phyloP scores from a whole-genome alignment of 2,113 vertebrate genomes.

The Uria lomvia region DNA sequence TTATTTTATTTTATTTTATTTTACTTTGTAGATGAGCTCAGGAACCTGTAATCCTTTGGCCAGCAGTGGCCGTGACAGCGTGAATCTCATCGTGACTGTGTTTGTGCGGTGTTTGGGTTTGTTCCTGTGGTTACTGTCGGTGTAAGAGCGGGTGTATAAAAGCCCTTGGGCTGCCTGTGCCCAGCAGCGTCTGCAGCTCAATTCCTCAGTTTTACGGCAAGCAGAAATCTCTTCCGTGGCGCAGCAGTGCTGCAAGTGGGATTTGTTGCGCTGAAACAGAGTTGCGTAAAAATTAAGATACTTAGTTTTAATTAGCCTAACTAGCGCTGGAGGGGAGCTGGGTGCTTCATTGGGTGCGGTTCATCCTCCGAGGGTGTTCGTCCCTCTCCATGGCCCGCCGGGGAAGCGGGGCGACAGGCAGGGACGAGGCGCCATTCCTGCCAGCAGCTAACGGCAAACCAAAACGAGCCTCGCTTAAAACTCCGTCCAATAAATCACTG shows the following conservation, averaged over 20 bases:
- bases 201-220: accelerated
- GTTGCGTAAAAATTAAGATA: background rate
- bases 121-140: background rate
- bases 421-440: background rate
- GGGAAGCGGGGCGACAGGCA: background rate
- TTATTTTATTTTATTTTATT: background rate
- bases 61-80: background rate
- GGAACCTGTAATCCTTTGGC: background rate
- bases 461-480: background rate
- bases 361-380: accelerated
- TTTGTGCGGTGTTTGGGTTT: background rate
- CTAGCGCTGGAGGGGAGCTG: background rate
- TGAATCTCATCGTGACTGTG: background rate
- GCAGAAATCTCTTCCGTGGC: background rate
- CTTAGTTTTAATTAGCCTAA: background rate
- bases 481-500: background rate
- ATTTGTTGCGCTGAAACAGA: background rate
- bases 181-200: background rate
- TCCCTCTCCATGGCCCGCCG: background rate
- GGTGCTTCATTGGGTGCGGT: background rate
- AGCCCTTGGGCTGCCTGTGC: accelerated
- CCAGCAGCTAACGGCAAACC: background rate
- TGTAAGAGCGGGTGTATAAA: accelerated
- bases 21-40: background rate
- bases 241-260: background rate